Conservation (phyloP, 2,113 vertebrate species). For the Lamprologus callipterus region DNA sequence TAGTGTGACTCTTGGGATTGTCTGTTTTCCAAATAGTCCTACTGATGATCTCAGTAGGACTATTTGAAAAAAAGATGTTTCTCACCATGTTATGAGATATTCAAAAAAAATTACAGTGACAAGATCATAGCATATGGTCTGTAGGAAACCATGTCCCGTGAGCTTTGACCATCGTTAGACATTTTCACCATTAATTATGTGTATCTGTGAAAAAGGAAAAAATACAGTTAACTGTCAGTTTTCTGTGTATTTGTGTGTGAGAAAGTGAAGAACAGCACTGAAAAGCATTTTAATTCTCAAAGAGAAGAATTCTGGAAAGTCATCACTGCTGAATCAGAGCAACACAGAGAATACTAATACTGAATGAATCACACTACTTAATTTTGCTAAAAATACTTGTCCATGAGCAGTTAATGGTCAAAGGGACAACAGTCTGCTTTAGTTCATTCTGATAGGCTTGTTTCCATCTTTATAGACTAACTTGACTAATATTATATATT, state of each 20-base stretch:
- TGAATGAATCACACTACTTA: background rate
- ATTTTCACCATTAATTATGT: background rate
- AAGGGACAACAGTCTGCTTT: background rate
- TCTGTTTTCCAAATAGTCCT: background rate
- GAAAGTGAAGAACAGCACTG: background rate
- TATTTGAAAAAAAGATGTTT: background rate
- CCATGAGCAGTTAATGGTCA: background rate
- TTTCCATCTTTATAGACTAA: background rate
- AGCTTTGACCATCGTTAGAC: background rate
- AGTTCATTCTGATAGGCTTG: background rate
- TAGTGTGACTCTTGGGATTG: background rate
- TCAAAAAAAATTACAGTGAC: background rate
- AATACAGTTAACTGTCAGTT: background rate
- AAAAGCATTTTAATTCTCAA: background rate
- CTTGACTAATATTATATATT: background rate
- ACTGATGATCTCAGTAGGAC: background rate
- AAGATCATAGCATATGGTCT: background rate
- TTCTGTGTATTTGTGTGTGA: background rate
- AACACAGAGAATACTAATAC: background rate
- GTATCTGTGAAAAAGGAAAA: background rate
- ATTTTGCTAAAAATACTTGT: background rate
- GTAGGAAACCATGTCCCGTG: background rate
- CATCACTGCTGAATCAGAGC: conserved; percentile 4
- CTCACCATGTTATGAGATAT: background rate
- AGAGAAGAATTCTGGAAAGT: background rate